Evolutionary conservation across 2,113 vertebrate genomes (phyloP).

Genomic region (Phalacrocorax brasilianus): DNA sequence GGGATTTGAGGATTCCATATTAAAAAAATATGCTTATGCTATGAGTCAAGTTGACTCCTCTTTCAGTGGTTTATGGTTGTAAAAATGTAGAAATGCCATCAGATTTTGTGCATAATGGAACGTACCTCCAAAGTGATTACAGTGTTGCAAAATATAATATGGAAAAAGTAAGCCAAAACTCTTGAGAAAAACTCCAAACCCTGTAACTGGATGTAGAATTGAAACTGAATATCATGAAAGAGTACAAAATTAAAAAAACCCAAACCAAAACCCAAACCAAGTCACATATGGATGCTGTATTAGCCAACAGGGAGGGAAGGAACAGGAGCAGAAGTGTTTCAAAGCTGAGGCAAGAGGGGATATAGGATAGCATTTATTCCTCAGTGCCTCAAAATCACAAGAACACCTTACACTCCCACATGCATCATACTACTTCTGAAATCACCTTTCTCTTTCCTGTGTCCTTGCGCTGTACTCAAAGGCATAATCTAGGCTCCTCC

Average conservation of each 20-base stretch:
- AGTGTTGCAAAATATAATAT: neutral
- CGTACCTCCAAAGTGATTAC: neutral
- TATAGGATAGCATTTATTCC: neutral
- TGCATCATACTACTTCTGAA: neutral
- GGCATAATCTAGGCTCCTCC: neutral
- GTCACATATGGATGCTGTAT: neutral
- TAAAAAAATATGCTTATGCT: neutral
- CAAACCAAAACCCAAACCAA: neutral
- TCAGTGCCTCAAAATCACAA: neutral
- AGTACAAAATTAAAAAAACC: neutral
- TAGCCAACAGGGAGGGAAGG: neutral
- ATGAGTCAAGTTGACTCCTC: neutral
- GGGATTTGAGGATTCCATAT: neutral
- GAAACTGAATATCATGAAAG: neutral
- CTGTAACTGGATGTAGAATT: neutral
- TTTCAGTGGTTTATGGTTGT: neutral
- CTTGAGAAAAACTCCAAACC: neutral
- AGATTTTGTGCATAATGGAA: neutral
- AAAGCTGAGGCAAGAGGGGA: neutral
- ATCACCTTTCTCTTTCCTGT: neutral
- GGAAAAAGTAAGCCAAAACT: neutral
- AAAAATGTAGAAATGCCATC: neutral
- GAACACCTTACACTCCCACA: neutral
- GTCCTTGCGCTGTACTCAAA: accelerated
- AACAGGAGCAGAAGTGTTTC: neutral